Base-by-base conservation (phyloP, 2,797 vertebrate genomes). In the Enteromius anoplus region DNA sequence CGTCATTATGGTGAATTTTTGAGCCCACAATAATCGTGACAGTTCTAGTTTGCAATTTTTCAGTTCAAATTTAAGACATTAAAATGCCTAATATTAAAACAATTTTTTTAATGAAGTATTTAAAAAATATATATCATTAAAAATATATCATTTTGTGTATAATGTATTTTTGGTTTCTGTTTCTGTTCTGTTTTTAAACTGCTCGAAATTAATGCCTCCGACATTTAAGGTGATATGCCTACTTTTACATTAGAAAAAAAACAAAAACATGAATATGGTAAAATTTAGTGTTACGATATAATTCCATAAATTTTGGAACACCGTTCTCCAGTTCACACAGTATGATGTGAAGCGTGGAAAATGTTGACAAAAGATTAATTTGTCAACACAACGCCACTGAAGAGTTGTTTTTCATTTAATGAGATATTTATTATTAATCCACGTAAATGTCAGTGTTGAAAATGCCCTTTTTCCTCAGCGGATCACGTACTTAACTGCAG, bases 401-500 rank as follows among this genome's bases (percentile, higher is more conserved):
- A 75, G 73, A 75, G 73, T 60, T 60, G 73, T 58, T 75, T 68
- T 75, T 75, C 14, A 78, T 65, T 77, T 77, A 77, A 78, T 64
- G 60, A 78, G 76, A 78, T 78, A 65, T 49, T 78, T 78, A 78
- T 78, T 65, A 78, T 64, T 64, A 78, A 78, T 47, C 42, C 42
- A 65, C 40, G 19, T 26, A 78, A 78, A 78, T 65, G 60, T 49
- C 76, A 78, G 60, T 64, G 40, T 65, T 65, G 60, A 49, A 64
- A 65, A 64, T 78, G 60, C 40, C 76, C 26, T 51, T 65, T 65
- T 65, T 11, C 23, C 11, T 64, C 40, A 34, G 60, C 26, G 26
- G 60, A 64, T 47, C 42, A 29, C 45, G 26, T 64, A 47, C 26
- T 78, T 78, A 78, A 78, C 76, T 49, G 76, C 76, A 65, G 60